These are phyloP conservation scores for Cariama cristata DNA, from an alignment of 2,113 vertebrate genomes.

Conservation along the genomic window DNA sequence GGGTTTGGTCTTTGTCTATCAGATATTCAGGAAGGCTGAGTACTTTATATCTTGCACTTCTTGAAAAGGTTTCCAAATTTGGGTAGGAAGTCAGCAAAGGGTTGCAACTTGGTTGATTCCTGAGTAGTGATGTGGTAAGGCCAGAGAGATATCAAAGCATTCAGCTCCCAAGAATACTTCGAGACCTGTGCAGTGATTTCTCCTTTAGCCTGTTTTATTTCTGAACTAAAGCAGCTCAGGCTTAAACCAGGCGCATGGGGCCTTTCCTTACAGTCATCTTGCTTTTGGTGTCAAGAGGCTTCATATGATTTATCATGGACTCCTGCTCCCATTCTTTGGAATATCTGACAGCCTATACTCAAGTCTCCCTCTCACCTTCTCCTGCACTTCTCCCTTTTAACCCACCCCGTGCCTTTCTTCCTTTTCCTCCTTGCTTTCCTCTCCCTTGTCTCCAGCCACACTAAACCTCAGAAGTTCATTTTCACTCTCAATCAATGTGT, in stretches of 20 bases:
- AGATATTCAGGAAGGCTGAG: not conserved
- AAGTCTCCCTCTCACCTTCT: constrained; percentile 30
- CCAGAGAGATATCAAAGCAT: not conserved
- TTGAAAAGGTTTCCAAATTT: not conserved
- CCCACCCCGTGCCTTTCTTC: constrained; percentile 8
- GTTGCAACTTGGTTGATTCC: not conserved
- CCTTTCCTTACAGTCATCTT: constrained; percentile 38
- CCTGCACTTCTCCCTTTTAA: constrained; percentile 38
- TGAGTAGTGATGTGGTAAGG: not conserved
- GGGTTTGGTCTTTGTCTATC: not conserved
- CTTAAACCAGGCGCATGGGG: constrained; percentile 6
- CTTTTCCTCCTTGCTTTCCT: constrained; percentile 21
- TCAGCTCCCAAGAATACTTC: not conserved
- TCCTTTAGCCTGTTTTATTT: constrained; percentile 2
- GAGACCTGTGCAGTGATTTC: constrained; percentile 2
- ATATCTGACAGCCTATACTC: constrained; percentile 53
- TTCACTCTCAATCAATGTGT: constrained; percentile 18
- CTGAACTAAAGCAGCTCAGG: not conserved
- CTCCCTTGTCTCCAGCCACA: constrained; percentile 25
- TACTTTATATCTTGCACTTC: not conserved
- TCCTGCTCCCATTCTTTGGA: constrained; percentile 59
- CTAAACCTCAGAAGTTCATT: constrained; percentile 17
- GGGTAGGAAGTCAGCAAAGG: not conserved
- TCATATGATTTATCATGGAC: constrained; percentile 48
- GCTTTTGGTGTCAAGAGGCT: constrained; percentile 57